Evolutionary conservation across 2,113 vertebrate species (phyloP).

Genomic region (Antigone vipio): DNA sequence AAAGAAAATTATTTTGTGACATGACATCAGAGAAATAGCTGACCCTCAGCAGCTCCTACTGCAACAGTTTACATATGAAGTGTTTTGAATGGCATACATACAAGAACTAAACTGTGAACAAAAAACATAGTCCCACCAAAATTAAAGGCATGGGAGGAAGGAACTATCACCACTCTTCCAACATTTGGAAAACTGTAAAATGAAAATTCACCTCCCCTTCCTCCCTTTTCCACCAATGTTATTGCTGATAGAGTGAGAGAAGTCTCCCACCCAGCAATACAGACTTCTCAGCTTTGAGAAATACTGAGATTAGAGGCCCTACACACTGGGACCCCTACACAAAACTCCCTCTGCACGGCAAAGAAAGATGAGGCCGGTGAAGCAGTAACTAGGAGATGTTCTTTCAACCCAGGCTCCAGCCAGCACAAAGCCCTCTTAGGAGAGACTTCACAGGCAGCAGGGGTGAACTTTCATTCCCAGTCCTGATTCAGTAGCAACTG

Average conservation of each 20-base stretch:
- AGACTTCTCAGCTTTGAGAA: background rate
- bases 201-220: background rate
- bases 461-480: background rate
- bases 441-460: background rate
- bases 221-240: background rate
- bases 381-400: background rate
- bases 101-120: background rate
- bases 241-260: background rate
- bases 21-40: background rate
- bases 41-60: background rate
- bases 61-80: background rate
- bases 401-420: background rate
- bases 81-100: background rate
- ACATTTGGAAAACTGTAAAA: background rate
- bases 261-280: background rate
- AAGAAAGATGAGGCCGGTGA: background rate
- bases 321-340: too few species aligned
- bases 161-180: background rate
- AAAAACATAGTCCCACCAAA: background rate
- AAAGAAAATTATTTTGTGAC: background rate
- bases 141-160: background rate
- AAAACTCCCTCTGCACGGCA: background rate
- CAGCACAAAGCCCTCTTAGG: background rate
- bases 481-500: fast-evolving
- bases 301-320: background rate